Conservation (phyloP, 2,888 invertebrate species). For the Epistrophella euchroma region DNA sequence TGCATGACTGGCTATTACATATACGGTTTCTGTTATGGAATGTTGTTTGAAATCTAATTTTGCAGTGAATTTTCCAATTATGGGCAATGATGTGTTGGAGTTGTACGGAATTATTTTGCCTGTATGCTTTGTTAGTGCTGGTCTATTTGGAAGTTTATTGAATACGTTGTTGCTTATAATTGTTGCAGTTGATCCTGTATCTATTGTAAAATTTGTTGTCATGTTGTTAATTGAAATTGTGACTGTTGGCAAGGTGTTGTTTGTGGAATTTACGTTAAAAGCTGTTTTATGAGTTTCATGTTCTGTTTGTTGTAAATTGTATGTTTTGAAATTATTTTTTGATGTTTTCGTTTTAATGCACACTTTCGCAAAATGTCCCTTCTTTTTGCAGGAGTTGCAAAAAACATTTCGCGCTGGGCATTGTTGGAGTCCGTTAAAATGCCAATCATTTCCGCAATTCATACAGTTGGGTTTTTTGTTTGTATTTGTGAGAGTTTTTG, state of each 20-base stretch:
- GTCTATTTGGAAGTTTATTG: background rate
- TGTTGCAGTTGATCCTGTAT: background rate
- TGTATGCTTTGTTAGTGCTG: background rate
- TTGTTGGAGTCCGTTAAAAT: no score
- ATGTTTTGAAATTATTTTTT: no score
- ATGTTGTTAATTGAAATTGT: background rate
- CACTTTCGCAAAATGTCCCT: no score
- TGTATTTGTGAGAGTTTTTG: no score
- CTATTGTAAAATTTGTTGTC: slow-evolving; percentile 8
- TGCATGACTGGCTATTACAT: background rate
- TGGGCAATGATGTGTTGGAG: background rate
- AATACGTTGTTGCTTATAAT: background rate
- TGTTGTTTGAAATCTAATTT: background rate
- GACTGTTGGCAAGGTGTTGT: background rate
- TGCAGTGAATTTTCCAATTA: background rate
- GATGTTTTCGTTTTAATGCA: no score
- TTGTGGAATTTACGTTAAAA: no score
- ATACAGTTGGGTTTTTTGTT: no score
- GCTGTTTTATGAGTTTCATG: no score
- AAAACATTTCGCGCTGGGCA: no score
- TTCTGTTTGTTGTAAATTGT: no score
- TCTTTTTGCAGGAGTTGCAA: no score
- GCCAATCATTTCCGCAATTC: no score
- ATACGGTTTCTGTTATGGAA: background rate
- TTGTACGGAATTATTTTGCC: background rate